A percentile compares a stretch with the other conserved stretches of the same genome.
Conservation (phyloP, 1,140 invertebrate species). For the Panulirus ornatus region DNA sequence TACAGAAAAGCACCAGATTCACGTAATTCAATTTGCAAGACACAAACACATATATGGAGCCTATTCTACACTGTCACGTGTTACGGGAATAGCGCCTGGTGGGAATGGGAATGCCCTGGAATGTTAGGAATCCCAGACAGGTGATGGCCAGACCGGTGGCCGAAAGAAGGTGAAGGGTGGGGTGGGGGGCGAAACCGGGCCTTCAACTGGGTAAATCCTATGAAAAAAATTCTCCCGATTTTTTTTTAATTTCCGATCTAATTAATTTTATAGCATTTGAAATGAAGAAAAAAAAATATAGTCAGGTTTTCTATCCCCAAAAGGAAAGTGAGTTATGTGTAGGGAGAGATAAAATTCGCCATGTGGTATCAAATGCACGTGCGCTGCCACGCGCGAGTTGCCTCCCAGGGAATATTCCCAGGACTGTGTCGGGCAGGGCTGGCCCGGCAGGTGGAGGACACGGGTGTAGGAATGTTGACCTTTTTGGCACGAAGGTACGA, state of each 20-base stretch:
- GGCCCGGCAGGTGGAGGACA: not conserved
- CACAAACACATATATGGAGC: no score
- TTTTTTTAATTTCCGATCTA: not conserved
- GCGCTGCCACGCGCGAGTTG: not conserved
- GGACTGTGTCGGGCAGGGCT: conserved; percentile 28
- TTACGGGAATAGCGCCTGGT: not conserved
- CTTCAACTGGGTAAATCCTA: not conserved
- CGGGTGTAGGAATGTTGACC: not conserved
- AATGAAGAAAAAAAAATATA: no score
- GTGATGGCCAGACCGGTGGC: not conserved
- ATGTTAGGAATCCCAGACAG: not conserved
- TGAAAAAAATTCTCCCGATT: not conserved
- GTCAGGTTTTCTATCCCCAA: not conserved
- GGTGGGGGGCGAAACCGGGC: not conserved
- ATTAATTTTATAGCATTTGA: not conserved
- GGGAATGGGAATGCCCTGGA: not conserved
- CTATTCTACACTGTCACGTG: no score
- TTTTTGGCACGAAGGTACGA: not conserved
- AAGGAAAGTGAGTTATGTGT: not conserved
- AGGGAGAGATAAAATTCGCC: not conserved
- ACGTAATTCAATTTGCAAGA: no score
- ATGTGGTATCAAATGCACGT: not conserved
- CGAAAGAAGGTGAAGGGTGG: not conserved
- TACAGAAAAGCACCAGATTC: no score
- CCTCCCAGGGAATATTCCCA: conserved; percentile 46